Base-by-base conservation (phyloP, 2,888 invertebrate species). In the Drosophila lutescens region DNA sequence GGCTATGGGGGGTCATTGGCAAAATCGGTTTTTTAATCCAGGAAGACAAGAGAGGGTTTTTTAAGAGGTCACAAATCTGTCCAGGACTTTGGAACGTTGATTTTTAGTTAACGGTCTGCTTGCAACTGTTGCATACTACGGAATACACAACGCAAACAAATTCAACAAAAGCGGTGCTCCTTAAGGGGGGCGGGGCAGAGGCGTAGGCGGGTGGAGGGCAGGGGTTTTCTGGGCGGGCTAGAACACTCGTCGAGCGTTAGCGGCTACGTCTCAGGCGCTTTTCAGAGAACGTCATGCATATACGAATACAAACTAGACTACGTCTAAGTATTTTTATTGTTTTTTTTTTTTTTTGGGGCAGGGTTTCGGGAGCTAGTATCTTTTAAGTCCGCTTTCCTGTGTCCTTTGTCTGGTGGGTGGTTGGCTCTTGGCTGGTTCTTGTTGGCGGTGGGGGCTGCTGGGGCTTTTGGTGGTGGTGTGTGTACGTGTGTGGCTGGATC, bases 91-190 rank as follows among this genome's bases (percentile, higher is more conserved):
- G 9, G 32, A 49, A 46, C 34, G 47, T 72, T 54, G 40, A 50
- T 34, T 49, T 34, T 49, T n/a, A 20, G 23, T 74, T 53, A 36
- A 43, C 43, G 44, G 71, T 59, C 67, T 74, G 76, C 69, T 75
- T 73, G 72, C 76, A 72, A 72, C 76, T 72, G 72, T 75, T 75
- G 72, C 76, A 72, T 72, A 69, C 72, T 74, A 73, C 76, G 46
- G 41, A 68, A 74, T 71, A 76, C 76, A 76, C 72, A 73, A 73
- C 71, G 72, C 66, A 72, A 76, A 73, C 69, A 55, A 72, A 73
- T 59, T 59, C 43, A 71, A 74, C 68, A 73, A 76, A 73, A 76
- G 76, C 73, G 76, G 69, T 75, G 60, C 53, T 74, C 65, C 71
- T 72, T 46, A 34, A 20, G 43, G 43, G 26, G 62, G 53, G 38